A percentile compares a stretch with the other conserved stretches of the same genome.
These are phyloP conservation scores for Pollachius pollachius DNA, from an alignment of 2,113 vertebrate species.

Conservation along the genomic window DNA sequence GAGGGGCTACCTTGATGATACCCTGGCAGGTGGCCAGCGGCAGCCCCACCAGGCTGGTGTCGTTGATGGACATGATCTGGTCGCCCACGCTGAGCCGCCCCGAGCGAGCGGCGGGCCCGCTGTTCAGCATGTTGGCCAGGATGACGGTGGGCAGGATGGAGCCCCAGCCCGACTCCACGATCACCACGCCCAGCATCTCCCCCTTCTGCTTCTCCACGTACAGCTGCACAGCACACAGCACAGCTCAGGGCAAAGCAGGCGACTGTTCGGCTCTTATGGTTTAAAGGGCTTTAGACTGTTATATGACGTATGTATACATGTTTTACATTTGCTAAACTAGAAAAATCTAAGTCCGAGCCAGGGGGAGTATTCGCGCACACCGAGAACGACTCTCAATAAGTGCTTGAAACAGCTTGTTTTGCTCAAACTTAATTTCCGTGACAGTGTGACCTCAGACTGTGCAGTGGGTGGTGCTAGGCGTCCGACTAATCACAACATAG, in stretches of 20 bases:
- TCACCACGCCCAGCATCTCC: slow-evolving; percentile 93
- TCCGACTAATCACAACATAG: too few species aligned
- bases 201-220: slow-evolving; percentile 95
- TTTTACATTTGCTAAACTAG: too few species aligned
- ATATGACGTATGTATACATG: too few species aligned
- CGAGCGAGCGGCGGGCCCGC: slow-evolving; percentile 90
- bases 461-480: too few species aligned
- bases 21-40: slow-evolving; percentile 95
- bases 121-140: slow-evolving; percentile 96
- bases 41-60: slow-evolving; percentile 95
- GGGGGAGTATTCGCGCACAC: too few species aligned
- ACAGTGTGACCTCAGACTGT: too few species aligned
- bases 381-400: too few species aligned
- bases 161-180: slow-evolving; percentile 98
- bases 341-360: too few species aligned
- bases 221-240: slow-evolving; percentile 71
- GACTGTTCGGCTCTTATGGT: too few species aligned
- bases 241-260: not conserved
- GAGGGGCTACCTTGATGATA: slow-evolving; percentile 89
- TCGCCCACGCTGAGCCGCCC: slow-evolving; percentile 96
- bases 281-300: too few species aligned
- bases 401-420: too few species aligned
- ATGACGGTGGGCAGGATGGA: slow-evolving; percentile 98
- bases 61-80: slow-evolving; percentile 98
- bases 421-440: too few species aligned